Percentiles rank a stretch among this genome's conserved stretches.
These are phyloP conservation scores for Sycobia sp. DNA, from an alignment of 1,140 invertebrate species.

Conservation along the genomic window DNA sequence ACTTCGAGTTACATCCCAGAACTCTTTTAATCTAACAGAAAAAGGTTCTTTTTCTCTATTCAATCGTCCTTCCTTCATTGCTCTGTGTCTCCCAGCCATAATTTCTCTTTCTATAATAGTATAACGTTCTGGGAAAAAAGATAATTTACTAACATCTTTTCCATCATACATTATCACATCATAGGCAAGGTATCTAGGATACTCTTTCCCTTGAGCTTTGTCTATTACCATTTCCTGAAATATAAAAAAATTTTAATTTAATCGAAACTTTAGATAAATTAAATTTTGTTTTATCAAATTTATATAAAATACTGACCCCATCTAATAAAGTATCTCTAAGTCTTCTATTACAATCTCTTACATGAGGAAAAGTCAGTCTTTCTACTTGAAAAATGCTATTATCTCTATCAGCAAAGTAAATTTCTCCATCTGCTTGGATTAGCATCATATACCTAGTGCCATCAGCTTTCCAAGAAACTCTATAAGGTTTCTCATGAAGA, in stretches of 20 bases:
- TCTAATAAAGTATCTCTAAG: constrained; percentile 88
- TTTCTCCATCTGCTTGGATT: constrained; percentile 80
- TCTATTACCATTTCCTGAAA: constrained; percentile 89
- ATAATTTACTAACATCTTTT: constrained; percentile 76
- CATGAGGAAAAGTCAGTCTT: constrained; percentile 78
- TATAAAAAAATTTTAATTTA: constrained; percentile 11
- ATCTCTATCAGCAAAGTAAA: constrained; percentile 96
- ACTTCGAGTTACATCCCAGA: constrained; percentile 80
- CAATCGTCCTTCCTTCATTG: constrained; percentile 77
- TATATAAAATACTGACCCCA: constrained; percentile 73
- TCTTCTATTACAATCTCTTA: constrained; percentile 74
- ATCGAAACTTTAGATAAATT: background rate
- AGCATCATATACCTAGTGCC: constrained; percentile 97
- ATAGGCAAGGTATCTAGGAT: constrained; percentile 92
- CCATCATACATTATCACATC: constrained; percentile 89
- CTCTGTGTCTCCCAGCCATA: constrained; percentile 69
- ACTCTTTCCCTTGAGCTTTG: constrained; percentile 72
- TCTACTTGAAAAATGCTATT: constrained; percentile 90
- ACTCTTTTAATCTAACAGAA: constrained; percentile 84
- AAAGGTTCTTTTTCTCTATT: constrained; percentile 83
- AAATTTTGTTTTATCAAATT: background rate
- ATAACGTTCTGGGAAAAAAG: constrained; percentile 78
- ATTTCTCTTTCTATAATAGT: constrained; percentile 78
- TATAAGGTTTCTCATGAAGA: constrained; percentile 82
- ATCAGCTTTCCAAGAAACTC: constrained; percentile 99